These are phyloP conservation scores for Girardinus metallicus DNA, from an alignment of 2,797 vertebrate genomes.

Conservation along the genomic window DNA sequence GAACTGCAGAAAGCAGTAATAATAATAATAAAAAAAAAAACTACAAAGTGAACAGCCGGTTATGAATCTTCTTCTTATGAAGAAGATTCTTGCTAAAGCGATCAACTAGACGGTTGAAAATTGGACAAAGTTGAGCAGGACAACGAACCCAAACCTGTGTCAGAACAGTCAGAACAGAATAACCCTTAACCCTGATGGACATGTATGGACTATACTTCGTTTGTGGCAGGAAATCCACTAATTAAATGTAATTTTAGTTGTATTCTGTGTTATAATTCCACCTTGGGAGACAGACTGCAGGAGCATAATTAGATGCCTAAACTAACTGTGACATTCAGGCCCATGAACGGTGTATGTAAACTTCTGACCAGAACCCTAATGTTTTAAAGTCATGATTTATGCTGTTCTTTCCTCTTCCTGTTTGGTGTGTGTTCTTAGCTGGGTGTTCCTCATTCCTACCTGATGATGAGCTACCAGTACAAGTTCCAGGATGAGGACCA, in stretches of 20 bases:
- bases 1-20: neutral
- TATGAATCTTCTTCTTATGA: too few relatives aligned
- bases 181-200: neutral
- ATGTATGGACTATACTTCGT: neutral
- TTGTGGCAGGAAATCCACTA: neutral
- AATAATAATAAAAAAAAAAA: too few relatives aligned
- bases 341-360: neutral
- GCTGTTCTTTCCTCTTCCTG: neutral
- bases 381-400: neutral
- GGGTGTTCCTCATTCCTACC: constrained; percentile 93
- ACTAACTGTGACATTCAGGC: neutral
- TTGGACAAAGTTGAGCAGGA: neutral
- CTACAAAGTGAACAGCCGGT: too few relatives aligned
- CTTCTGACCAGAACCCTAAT: neutral
- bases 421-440: constrained; percentile 77
- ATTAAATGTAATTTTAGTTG: neutral
- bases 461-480: constrained; percentile 97
- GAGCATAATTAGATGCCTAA: neutral
- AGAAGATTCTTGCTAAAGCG: neutral
- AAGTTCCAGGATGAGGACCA: constrained; percentile 99
- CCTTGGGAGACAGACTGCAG: neutral
- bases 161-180: neutral
- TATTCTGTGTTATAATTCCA: neutral
- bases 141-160: neutral
- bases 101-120: neutral